Percentiles rank a stretch among this genome's conserved stretches.
These are phyloP conservation scores for Diorhabda sublineata DNA, from an alignment of 1,140 invertebrate species.

Conservation along the genomic window DNA sequence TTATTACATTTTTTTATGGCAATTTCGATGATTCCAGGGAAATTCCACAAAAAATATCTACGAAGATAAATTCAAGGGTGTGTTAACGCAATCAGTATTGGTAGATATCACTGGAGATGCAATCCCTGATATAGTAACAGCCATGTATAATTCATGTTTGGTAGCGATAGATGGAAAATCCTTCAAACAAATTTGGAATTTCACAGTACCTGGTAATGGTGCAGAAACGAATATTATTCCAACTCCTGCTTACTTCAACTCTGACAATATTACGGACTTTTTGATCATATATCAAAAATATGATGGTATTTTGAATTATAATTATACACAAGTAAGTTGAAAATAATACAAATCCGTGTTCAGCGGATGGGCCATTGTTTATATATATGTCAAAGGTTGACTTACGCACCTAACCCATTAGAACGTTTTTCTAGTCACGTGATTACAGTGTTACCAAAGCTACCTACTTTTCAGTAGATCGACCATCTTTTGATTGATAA, in stretches of 20 bases:
- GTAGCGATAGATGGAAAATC: constrained; percentile 68
- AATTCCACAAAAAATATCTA: constrained; percentile 43
- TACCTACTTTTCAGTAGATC: too few relatives aligned
- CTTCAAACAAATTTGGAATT: constrained; percentile 68
- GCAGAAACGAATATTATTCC: constrained; percentile 67
- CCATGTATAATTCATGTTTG: constrained; percentile 70
- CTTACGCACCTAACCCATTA: too few relatives aligned
- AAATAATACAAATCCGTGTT: constrained; percentile 4
- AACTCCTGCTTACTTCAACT: constrained; percentile 76
- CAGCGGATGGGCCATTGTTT: neutral
- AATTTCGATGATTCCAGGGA: constrained; percentile 10
- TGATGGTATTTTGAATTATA: constrained; percentile 40
- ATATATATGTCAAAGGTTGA: neutral
- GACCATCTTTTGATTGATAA: too few relatives aligned
- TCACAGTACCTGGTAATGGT: constrained; percentile 56
- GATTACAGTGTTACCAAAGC: too few relatives aligned
- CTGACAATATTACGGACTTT: constrained; percentile 77
- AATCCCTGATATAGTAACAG: constrained; percentile 67
- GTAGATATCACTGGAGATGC: constrained; percentile 72
- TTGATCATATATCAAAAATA: constrained; percentile 69
- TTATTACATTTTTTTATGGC: too few relatives aligned
- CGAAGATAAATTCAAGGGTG: constrained; percentile 50
- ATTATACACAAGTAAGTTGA: constrained; percentile 61
- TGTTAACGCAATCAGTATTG: constrained; percentile 65
- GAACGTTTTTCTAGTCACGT: too few relatives aligned